Evolutionary conservation across 2,797 vertebrate genomes (phyloP), one percentile per base, ranked within the genome.

Genomic region (Pygocentrus nattereri): DNA sequence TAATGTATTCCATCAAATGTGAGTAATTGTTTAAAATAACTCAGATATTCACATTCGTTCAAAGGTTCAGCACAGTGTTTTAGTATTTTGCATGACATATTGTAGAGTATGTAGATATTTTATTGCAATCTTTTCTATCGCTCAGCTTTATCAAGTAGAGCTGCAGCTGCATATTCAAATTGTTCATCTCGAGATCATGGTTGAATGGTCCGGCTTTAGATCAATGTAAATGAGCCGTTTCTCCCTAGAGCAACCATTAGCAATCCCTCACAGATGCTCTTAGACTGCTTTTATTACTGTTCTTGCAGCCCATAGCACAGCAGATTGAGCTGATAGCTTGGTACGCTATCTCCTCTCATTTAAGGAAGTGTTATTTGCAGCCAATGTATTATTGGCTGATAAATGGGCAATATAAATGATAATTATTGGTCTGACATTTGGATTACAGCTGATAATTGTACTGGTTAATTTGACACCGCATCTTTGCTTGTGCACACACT

Each of bases 201-300:
- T 82, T 77, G 68, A 64, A 49, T 19, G 71, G 54, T 34, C 34
- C 38, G n/a, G 78, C 69, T 70, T 31, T 13, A 12, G 30, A 76
- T 30, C 23, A 47, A 59, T 77, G 44, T 64, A 30, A 84, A 84
- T 70, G 23, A 38, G 50, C 30, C 74, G 38, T 72, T 69, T 74
- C 19, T 30, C 78, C 76, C 41, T 71, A 0, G n/a, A 68, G 81
- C 18, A 30, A 2, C 68, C 69, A 47, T 61, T 65, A 83, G 41
- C 25, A 7, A 69, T 77, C 73, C 52, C 50, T 74, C 47, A 41
- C 70, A 50, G 69, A 70, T 25, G 59, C 61, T 67, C 59, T 78
- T 69, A 74, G 52, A 27, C 69, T 52, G 69, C 73, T 34, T 67
- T 56, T 78, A 74, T 54, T 54, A 41, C 70, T 41, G 41, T 78